phyloP scores from a whole-genome alignment of 1,140 invertebrate species.

The Riptortus pedestris region DNA sequence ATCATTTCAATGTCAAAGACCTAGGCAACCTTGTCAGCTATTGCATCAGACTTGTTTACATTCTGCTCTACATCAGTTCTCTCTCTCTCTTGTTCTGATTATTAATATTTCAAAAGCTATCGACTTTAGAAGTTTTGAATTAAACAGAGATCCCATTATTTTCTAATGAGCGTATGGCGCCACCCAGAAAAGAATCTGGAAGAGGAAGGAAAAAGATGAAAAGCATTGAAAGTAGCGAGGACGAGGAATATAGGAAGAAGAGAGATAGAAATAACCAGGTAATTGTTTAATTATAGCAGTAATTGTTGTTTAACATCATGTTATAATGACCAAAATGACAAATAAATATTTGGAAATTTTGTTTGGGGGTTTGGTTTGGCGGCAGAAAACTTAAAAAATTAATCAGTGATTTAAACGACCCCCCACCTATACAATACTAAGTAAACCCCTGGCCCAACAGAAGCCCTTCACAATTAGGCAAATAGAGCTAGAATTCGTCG shows the following conservation, averaged over 20 bases:
- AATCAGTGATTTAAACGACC: not conserved
- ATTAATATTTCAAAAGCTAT: too few relatives aligned
- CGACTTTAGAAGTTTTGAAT: too few relatives aligned
- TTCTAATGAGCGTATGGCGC: slow-evolving; percentile 4
- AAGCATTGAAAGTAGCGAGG: not conserved
- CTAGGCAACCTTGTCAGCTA: not conserved
- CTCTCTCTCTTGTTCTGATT: too few relatives aligned
- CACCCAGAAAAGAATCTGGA: not conserved
- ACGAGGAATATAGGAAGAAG: slow-evolving; percentile 64
- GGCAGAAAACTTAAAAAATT: not conserved
- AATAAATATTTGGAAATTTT: not conserved
- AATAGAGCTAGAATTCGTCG: too few relatives aligned
- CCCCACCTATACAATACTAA: not conserved
- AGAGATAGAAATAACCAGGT: slow-evolving; percentile 77
- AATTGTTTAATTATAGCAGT: slow-evolving; percentile 18
- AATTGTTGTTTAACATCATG: too few relatives aligned
- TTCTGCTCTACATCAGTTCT: too few relatives aligned
- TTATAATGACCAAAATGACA: not conserved
- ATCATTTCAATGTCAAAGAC: not conserved
- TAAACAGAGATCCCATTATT: too few relatives aligned
- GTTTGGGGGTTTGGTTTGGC: not conserved
- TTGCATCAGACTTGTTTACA: not conserved
- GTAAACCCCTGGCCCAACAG: not conserved
- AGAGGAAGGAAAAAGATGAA: slow-evolving; percentile 8
- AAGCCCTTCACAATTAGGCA: not conserved